Base-by-base conservation (phyloP, 2,113 vertebrate species). In the Mastomys coucha region DNA sequence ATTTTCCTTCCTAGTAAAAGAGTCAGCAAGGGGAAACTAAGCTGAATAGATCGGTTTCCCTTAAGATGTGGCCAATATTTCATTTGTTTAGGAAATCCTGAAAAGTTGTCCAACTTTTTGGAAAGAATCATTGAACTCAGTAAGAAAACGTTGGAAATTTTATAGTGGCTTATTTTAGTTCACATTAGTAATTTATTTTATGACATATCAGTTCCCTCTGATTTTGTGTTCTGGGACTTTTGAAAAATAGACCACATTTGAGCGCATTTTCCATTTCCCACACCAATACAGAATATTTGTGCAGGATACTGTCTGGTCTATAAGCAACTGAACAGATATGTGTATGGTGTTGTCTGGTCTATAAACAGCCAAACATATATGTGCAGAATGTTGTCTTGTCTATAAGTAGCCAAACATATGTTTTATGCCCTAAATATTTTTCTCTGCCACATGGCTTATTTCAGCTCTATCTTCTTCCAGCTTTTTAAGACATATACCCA, bases 111-210 rank as follows among this genome's bases (percentile, higher is more conserved):
- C 88, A 97, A 90, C 24, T 80, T 36, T 82, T 96, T 60, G 82
- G 77, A 96, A 96, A 75, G 94, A 96, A 94, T 95, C 53, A 3
- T 72, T 95, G 96, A 97, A 94, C 75, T 89, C n/a, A 89, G 19
- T 91, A 86, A 94, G 49, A 96, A n/a, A 89, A 65, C 12, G 85
- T 92, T 84, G 81, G 81, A 95, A 92, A 92, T 93, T 96, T 95
- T 89, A 91, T 49, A 84, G 89, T 81, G 51, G 42, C 60, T 98
- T 97, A 97, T 96, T 98, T 97, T 97, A 91, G 92, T 90, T 73
- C 36, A 72, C 73, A 95, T 94, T 93, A 96, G 91, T 95, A 96
- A 97, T 97, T 98, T 70, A 89, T 73, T 94, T 86, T 97, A 91
- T 95, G 96, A 78, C 85, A 89, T 91, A 95, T 96, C 86, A 81